Percentiles rank a stretch among this genome's conserved stretches.
Evolutionary conservation across 2,113 vertebrate genomes (phyloP).

Genomic region (Anhinga rufa): DNA sequence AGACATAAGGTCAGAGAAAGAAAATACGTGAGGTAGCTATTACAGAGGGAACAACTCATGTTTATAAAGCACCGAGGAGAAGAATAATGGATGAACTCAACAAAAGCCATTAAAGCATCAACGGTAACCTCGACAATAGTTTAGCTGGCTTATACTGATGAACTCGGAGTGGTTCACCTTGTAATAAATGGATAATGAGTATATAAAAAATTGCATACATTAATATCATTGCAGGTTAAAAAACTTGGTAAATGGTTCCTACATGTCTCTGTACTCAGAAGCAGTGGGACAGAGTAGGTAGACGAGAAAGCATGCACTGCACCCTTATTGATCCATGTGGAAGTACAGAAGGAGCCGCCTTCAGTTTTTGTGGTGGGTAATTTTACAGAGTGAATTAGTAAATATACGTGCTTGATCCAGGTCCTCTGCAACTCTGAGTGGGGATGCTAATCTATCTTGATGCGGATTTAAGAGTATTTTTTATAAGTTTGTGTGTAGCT

Average conservation of each 20-base stretch:
- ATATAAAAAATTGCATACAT: not conserved
- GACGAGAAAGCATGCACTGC: not conserved
- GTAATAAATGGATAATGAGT: slow-evolving; percentile 33
- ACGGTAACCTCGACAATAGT: not conserved
- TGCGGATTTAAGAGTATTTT: not conserved
- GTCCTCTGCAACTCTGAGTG: not conserved
- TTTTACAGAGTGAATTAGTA: not conserved
- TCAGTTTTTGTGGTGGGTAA: not conserved
- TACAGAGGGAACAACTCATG: not conserved
- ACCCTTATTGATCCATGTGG: not conserved
- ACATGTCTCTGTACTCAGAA: not conserved
- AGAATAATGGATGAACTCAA: slow-evolving; percentile 30
- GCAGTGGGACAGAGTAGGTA: not conserved
- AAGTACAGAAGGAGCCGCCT: not conserved
- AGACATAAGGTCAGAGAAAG: not conserved
- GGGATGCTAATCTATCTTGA: not conserved
- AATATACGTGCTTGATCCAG: not conserved
- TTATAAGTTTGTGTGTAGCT: not conserved
- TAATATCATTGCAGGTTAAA: slow-evolving; percentile 19
- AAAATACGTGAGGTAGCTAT: not conserved
- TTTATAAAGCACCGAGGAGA: not conserved
- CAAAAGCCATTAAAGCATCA: slow-evolving; percentile 41
- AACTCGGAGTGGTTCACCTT: not conserved
- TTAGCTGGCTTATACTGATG: not conserved
- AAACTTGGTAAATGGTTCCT: slow-evolving; percentile 26